Conservation (phyloP, 2,888 invertebrate species). For the Deilephila elpenor region DNA sequence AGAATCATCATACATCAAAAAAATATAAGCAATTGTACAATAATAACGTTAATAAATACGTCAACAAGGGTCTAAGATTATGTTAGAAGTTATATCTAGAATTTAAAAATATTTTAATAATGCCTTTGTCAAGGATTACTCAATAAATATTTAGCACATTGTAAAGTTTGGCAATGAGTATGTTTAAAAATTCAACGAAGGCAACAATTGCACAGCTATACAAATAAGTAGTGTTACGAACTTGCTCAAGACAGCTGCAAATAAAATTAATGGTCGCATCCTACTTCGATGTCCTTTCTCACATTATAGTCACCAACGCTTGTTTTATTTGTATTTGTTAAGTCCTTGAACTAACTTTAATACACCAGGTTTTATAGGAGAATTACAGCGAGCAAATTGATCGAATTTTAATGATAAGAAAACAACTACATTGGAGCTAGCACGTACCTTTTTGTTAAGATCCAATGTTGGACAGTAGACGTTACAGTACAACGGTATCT, state of each 20-base stretch:
- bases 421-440: too few relatives aligned
- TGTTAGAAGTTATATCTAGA: background rate
- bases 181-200: constrained; percentile 21
- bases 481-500: too few relatives aligned
- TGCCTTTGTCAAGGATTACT: background rate
- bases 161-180: constrained; percentile 11
- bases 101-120: background rate
- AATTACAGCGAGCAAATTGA: too few relatives aligned
- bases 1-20: too few relatives aligned
- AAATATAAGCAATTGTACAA: too few relatives aligned
- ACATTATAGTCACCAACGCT: background rate
- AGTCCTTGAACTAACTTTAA: background rate
- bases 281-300: background rate
- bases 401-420: too few relatives aligned
- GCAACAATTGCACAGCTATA: constrained; percentile 24
- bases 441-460: too few relatives aligned
- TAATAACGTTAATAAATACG: too few relatives aligned
- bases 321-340: background rate
- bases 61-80: too few relatives aligned
- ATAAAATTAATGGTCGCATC: background rate
- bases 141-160: background rate
- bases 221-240: constrained; percentile 1
- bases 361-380: too few relatives aligned
- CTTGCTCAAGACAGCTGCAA: constrained; percentile 5
- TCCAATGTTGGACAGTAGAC: too few relatives aligned